These are phyloP conservation scores for Mus minutoides DNA, from an alignment of 2,797 vertebrate genomes.

Conservation along the genomic window DNA sequence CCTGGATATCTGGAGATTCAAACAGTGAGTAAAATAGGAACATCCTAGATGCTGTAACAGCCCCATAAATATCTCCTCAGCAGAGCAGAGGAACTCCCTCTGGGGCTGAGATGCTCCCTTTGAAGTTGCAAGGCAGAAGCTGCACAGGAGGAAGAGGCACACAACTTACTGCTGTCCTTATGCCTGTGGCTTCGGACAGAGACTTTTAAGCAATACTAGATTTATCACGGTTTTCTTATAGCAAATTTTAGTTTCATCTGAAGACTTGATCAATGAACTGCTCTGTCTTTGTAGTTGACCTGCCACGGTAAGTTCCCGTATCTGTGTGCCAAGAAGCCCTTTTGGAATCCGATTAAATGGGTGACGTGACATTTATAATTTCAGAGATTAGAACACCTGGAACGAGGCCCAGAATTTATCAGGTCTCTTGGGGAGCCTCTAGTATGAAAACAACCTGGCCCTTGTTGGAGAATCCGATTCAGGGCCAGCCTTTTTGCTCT, in stretches of 20 bases:
- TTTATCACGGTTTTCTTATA: constrained; percentile 80
- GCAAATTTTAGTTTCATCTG: constrained; percentile 80
- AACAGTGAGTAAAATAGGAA: constrained; percentile 63
- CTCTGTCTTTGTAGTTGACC: constrained; percentile 81
- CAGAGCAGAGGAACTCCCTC: constrained; percentile 63
- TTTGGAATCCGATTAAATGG: constrained; percentile 79
- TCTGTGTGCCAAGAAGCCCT: constrained; percentile 79
- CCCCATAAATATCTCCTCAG: constrained; percentile 76
- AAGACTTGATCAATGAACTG: constrained; percentile 79
- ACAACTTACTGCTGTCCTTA: constrained; percentile 74
- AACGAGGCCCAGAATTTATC: constrained; percentile 74
- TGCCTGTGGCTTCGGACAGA: constrained; percentile 72
- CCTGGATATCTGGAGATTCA: constrained; percentile 64
- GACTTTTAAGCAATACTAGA: constrained; percentile 81
- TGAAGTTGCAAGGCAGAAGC: constrained; percentile 77
- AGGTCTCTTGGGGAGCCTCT: constrained; percentile 61
- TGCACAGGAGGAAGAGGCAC: constrained; percentile 70
- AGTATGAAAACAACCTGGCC: constrained; percentile 52
- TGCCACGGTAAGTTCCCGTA: constrained; percentile 77
- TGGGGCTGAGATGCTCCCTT: constrained; percentile 64
- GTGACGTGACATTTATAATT: constrained; percentile 81
- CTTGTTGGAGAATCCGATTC: neutral
- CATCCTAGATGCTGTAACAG: constrained; percentile 65
- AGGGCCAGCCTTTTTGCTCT: neutral
- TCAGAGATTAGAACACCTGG: constrained; percentile 80